Percentiles rank a stretch among this genome's conserved stretches.
Evolutionary conservation across 2,888 invertebrate genomes (phyloP).

Genomic region (Acrobeloides nanus): DNA sequence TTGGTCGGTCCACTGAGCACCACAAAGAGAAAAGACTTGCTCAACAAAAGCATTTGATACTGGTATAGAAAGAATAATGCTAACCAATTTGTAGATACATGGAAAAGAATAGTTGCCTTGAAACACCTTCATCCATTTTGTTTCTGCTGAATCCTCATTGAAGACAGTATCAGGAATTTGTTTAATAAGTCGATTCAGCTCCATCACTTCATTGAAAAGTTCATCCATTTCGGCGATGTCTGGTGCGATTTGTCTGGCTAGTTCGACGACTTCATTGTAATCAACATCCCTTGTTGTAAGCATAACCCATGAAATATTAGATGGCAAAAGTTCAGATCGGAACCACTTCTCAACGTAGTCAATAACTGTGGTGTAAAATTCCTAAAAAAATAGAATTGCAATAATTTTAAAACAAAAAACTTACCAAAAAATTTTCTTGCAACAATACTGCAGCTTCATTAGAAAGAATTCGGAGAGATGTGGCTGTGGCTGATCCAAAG

Average conservation of each 20-base stretch:
- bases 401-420: no score
- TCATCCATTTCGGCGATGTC: not conserved
- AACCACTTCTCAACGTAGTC: not conserved
- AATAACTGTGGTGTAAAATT: not conserved
- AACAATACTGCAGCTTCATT: no score
- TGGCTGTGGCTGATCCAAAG: no score
- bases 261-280: not conserved
- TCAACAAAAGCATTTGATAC: slow-evolving; percentile 4
- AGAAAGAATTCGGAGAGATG: no score
- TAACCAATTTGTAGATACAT: not conserved
- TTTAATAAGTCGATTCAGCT: not conserved
- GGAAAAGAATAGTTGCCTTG: no score
- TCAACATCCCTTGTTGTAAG: not conserved
- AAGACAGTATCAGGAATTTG: not conserved
- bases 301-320: not conserved
- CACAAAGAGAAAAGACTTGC: slow-evolving; percentile 4
- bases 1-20: slow-evolving; percentile 2
- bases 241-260: not conserved
- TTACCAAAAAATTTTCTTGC: no score
- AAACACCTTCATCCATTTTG: no score
- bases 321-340: not conserved
- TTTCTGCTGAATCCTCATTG: not conserved
- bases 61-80: slow-evolving; percentile 4
- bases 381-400: no score
- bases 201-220: not conserved